A percentile compares a stretch with the other conserved stretches of the same genome.
These are phyloP conservation scores for Bugula neritina DNA, from an alignment of 2,888 invertebrate genomes.

Conservation along the genomic window DNA sequence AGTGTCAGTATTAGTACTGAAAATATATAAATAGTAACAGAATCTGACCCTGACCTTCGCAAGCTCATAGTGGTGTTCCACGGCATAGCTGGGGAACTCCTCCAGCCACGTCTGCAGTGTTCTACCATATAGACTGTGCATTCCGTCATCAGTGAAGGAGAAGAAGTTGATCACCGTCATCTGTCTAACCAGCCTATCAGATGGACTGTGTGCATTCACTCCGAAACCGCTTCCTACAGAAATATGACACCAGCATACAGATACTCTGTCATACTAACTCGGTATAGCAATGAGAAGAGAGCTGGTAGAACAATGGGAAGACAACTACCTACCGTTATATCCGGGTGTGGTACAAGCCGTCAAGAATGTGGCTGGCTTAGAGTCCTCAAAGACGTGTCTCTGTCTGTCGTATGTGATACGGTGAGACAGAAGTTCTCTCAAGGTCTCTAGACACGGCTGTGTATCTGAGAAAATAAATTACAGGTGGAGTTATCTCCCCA, in stretches of 20 bases:
- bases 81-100: conserved; percentile 48
- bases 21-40: no score
- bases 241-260: not conserved
- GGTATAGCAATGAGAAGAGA: not conserved
- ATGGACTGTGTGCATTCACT: conserved; percentile 40
- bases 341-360: conserved; percentile 45
- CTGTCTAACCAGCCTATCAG: conserved; percentile 41
- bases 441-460: conserved; percentile 44
- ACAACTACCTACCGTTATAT: conserved; percentile 38
- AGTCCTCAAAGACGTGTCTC: conserved; percentile 39
- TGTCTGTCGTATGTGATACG: conserved; percentile 41
- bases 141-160: conserved; percentile 36
- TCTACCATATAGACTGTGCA: conserved; percentile 41
- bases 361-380: conserved; percentile 41
- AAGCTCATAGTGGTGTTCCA: conserved; percentile 48
- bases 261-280: not conserved
- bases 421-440: conserved; percentile 42
- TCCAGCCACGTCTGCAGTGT: conserved; percentile 49
- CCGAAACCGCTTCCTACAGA: conserved; percentile 43
- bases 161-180: conserved; percentile 44
- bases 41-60: conserved; percentile 46
- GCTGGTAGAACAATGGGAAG: not conserved
- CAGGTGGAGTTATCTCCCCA: no score
- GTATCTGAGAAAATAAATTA: conserved; percentile 35
- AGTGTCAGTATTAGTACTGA: no score